Percentiles rank a stretch among this genome's conserved stretches.
Evolutionary conservation across 2,797 vertebrate genomes (phyloP).

Genomic region (Anguilla marmorata): DNA sequence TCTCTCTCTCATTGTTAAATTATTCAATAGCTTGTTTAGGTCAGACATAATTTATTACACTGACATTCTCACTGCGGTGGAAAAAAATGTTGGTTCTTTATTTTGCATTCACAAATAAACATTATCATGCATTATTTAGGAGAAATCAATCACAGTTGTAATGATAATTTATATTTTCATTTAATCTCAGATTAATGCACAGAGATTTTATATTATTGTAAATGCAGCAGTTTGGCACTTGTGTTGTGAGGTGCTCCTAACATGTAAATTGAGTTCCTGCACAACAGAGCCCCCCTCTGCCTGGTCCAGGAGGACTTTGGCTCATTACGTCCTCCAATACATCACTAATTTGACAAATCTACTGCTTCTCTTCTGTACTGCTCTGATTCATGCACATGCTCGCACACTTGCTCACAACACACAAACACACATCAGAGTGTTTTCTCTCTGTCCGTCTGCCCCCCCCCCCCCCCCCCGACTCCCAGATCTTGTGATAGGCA

Average conservation of each 20-base stretch:
- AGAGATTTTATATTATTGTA: constrained; percentile 30
- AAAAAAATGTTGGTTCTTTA: constrained; percentile 13
- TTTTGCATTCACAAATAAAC: constrained; percentile 14
- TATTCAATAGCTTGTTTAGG: constrained; percentile 61
- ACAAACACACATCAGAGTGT: constrained; percentile 37
- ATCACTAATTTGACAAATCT: neutral
- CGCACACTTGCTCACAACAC: constrained; percentile 38
- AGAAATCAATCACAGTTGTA: constrained; percentile 55
- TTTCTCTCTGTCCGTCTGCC: no score
- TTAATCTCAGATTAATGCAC: constrained; percentile 58
- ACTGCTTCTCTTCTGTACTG: neutral
- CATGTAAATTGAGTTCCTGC: neutral
- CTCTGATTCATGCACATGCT: neutral
- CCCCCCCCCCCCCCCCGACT: no score
- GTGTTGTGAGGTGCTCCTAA: neutral
- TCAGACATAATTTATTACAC: constrained; percentile 55
- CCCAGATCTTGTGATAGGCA: neutral
- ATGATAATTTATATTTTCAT: constrained; percentile 70
- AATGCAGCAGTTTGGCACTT: neutral
- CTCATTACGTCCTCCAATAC: neutral
- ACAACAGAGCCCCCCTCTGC: neutral
- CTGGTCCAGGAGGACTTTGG: no score
- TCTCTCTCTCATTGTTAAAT: constrained; percentile 56
- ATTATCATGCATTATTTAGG: constrained; percentile 52
- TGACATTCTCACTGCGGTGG: neutral